Evolutionary conservation across 2,888 invertebrate genomes (phyloP), one percentile per base, ranked within the genome.

Genomic region (Metalampra italica): DNA sequence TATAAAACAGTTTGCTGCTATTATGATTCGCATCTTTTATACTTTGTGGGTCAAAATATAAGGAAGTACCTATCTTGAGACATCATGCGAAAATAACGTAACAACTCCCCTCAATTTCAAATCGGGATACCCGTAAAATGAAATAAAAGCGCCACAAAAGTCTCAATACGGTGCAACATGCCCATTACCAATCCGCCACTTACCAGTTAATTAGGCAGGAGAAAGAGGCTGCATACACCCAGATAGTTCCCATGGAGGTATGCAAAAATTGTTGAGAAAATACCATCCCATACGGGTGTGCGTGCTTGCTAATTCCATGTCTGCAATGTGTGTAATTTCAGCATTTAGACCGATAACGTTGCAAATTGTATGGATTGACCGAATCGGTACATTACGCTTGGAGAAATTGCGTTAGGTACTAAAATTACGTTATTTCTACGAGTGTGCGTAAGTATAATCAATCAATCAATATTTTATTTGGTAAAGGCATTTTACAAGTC

Each of bases 201-300:
- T 75, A 69, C 69, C 64, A 70, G 66, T 70, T 82, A 83, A 84
- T 83, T 83, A 83, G 66, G 61, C 64, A 53, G 62, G 66, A 68
- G 68, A 63, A 64, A 60, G 64, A 65, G 64, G 68, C 65, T 60
- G 62, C 59, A 60, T 61, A 66, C 64, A 64, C 64, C 59, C 56
- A 65, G 60, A 60, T 74, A 75, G 82, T 86, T 87, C 87, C 83
- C 87, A 87, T 67, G 80, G 66, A 59, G 87, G 86, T 79, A 87
- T 87, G 87, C 87, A 86, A 80, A 87, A 88, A 88, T 86, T 85
- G 86, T 85, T 87, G 86, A 80, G 86, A 87, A 84, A 77, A 84
- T 81, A 78, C 78, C 75, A 60, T 59, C 45, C 54, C 52, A 62
- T 66, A 67, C 64, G 63, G 71, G 69, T 71, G 75, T 84, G 86